Base-by-base conservation (phyloP, 2,888 invertebrate species). In the Cheilosia urbana region DNA sequence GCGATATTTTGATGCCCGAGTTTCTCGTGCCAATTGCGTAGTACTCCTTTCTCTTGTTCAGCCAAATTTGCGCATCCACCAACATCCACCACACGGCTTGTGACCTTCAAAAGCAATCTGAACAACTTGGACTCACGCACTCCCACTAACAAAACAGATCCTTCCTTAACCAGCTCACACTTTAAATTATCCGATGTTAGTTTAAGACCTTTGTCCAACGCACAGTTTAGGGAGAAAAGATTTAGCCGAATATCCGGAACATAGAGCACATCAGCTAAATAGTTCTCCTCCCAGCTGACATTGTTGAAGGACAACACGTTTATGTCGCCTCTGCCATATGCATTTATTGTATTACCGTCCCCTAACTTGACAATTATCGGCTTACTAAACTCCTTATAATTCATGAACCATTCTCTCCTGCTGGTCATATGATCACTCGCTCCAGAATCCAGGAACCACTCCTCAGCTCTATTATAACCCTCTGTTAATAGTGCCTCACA, bases 11-110 rank as follows among this genome's bases (percentile, higher is more conserved):
- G 89, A 58, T 88, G 88, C 5, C 83, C 79, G 17, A 89, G 49
- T 21, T 88, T 40, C 34, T 88, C 88, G 71, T 89, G 88, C 89
- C 89, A 89, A 4, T 81, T 19, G 34, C 88, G 68, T 24, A 87
- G 45, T 80, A 66, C 49, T 78, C 73, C 21, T 68, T 65, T 62
- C 24, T 24, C 24, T 47, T 37, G 6, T 40, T 63, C 65, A 27
- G 51, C 72, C 40, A 65, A 57, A 58, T 65, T 57, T 15, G 15
- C 55, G 65, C 49, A 57, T 58, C 34, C 57, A 30, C 42, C 37
- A 58, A 27, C 24, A 45, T 45, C 68, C 19, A 49, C 19, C 37
- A 53, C 13, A 34, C 58, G 2, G 13, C 21, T 66, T 42, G 42
- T 42, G 0, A 83, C 87, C 34, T 72, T 80, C 27, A 78, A 11